phyloP scores from a whole-genome alignment of 2,113 vertebrate genomes.

The Heterotis niloticus region DNA sequence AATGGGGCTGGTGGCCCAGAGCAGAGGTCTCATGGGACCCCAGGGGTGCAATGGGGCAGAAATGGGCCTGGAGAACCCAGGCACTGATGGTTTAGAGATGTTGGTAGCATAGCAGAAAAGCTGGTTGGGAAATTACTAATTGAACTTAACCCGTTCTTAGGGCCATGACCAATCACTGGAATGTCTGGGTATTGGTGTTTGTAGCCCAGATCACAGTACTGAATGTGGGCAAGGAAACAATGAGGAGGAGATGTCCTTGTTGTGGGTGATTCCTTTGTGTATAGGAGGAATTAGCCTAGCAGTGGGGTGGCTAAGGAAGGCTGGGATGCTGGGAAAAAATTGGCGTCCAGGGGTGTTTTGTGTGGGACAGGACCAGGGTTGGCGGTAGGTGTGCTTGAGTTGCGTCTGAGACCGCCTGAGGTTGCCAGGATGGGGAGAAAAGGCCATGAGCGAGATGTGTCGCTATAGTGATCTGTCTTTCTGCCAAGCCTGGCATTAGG shows the following conservation, averaged over 20 bases:
- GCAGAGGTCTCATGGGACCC: not conserved
- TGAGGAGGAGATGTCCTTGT: not conserved
- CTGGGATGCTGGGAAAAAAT: not conserved
- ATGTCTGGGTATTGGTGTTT: not conserved
- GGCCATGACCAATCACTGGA: not conserved
- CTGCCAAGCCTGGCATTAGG: slow-evolving; percentile 41
- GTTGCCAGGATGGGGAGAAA: slow-evolving; percentile 9
- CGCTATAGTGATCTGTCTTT: slow-evolving; percentile 55
- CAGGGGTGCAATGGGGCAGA: not conserved
- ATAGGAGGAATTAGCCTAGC: not conserved
- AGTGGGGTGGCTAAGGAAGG: not conserved
- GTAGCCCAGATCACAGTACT: not conserved
- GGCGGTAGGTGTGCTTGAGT: not conserved
- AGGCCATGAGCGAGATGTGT: slow-evolving; percentile 22
- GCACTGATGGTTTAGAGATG: not conserved
- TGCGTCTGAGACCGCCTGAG: not conserved
- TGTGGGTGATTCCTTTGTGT: not conserved
- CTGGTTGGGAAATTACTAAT: not conserved
- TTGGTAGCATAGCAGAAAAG: not conserved
- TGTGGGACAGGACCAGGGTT: not conserved
- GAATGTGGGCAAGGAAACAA: not conserved
- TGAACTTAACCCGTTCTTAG: not conserved
- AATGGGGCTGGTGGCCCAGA: slow-evolving; percentile 2
- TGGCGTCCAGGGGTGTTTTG: not conserved
- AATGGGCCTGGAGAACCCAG: slow-evolving; percentile 2